These are phyloP conservation scores for Muscicapa striata DNA, from an alignment of 2,797 vertebrate species.

Conservation along the genomic window DNA sequence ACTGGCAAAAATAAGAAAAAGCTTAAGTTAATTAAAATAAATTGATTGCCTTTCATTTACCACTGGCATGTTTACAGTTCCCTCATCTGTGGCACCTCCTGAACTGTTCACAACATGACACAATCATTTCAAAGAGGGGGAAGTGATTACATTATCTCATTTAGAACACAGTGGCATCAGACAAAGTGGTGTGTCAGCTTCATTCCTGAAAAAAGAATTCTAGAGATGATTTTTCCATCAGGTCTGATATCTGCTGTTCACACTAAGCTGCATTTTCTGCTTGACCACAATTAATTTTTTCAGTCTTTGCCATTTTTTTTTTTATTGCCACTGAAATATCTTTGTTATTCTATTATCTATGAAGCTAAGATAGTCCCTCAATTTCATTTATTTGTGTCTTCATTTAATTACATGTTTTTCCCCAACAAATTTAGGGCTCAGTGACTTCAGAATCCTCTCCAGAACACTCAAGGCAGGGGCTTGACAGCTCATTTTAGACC, in stretches of 20 bases:
- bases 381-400: not conserved
- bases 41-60: not conserved
- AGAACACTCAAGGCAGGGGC: not conserved
- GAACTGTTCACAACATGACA: not conserved
- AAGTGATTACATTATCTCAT: not conserved
- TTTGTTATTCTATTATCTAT: not conserved
- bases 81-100: not conserved
- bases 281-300: not conserved
- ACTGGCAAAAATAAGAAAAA: not conserved
- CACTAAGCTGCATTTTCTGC: not conserved
- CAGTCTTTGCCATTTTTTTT: not conserved
- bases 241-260: not conserved
- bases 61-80: not conserved
- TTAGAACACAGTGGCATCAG: not conserved
- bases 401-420: not conserved
- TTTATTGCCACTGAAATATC: not conserved
- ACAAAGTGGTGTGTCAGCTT: not conserved
- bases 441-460: not conserved
- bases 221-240: slow-evolving; percentile 1
- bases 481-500: slow-evolving; percentile 19
- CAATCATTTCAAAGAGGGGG: not conserved
- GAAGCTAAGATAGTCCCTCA: not conserved
- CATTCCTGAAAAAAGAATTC: not conserved
- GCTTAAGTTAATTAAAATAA: not conserved
- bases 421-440: not conserved